These are phyloP conservation scores for Tiphia femorata DNA, from an alignment of 2,888 invertebrate species.

Conservation along the genomic window DNA sequence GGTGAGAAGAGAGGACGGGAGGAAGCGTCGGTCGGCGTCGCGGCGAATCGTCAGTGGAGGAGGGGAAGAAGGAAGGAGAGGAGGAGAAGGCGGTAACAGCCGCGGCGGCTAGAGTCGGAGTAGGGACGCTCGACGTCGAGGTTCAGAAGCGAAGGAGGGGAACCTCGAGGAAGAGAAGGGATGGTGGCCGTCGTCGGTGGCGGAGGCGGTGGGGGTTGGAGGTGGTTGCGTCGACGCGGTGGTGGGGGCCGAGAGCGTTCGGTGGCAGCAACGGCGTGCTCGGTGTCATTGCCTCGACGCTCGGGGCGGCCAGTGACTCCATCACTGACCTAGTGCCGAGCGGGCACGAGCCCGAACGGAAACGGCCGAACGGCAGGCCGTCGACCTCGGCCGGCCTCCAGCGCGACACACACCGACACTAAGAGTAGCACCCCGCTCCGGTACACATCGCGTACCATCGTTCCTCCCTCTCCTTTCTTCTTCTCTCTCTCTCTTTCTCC, in stretches of 20 bases:
- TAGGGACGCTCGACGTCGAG: neutral
- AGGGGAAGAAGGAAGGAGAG: neutral
- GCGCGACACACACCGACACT: conserved; percentile 50
- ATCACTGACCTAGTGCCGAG: conserved; percentile 70
- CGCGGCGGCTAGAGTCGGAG: conserved; percentile 1
- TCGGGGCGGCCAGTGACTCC: conserved; percentile 69
- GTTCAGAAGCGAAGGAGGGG: neutral
- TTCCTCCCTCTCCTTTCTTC: conserved; percentile 12
- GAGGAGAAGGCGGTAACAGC: neutral
- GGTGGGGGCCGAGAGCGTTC: conserved; percentile 34
- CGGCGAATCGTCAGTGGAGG: neutral
- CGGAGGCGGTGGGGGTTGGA: conserved; percentile 11
- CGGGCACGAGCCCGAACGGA: conserved; percentile 51
- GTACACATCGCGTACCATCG: conserved; percentile 39
- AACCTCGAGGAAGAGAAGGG: neutral
- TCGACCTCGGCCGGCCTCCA: conserved; percentile 63
- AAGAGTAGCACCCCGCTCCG: conserved; percentile 43
- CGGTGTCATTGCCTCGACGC: conserved; percentile 69
- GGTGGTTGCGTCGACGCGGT: neutral
- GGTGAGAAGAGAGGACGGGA: neutral
- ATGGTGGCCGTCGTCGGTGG: conserved; percentile 11
- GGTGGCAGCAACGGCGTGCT: conserved; percentile 54
- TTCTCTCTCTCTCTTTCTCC: conserved; percentile 7
- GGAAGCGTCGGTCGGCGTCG: neutral
- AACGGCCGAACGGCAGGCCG: conserved; percentile 54